Conservation (phyloP, 1,140 invertebrate species). For the Drosophila sechellia region DNA sequence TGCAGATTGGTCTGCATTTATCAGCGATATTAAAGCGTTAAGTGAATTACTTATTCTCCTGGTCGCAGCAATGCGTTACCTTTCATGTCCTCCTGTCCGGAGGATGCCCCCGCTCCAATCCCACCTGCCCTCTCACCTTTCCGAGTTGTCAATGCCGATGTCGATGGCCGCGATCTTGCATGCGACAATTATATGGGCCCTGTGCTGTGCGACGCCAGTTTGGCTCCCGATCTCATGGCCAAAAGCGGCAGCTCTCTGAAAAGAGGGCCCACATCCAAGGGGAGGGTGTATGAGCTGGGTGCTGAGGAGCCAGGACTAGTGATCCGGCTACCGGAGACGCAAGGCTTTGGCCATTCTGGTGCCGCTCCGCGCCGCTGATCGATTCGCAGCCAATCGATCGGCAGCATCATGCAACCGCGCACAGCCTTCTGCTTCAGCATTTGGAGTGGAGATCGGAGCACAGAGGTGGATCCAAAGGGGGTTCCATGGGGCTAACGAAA, state of each 20-base stretch:
- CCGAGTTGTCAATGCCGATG: constrained; percentile 42
- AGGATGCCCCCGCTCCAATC: constrained; percentile 5
- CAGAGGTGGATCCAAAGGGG: constrained; percentile 6
- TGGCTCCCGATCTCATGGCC: constrained; percentile 67
- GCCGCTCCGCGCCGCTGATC: constrained; percentile 68
- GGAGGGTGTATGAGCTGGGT: background rate
- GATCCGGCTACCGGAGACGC: constrained; percentile 54
- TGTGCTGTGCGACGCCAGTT: constrained; percentile 65
- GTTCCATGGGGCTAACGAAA: background rate
- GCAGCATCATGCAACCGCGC: constrained; percentile 83
- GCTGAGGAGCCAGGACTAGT: constrained; percentile 15
- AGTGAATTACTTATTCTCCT: constrained; percentile 82
- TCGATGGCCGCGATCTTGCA: constrained; percentile 76
- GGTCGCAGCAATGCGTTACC: constrained; percentile 72
- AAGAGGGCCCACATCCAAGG: background rate
- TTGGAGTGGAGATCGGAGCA: background rate
- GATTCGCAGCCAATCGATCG: constrained; percentile 79
- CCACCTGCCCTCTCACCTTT: background rate
- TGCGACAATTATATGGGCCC: constrained; percentile 75
- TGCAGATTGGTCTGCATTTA: constrained; percentile 70
- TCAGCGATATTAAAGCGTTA: constrained; percentile 84
- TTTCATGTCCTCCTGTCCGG: constrained; percentile 68
- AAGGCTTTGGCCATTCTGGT: constrained; percentile 43
- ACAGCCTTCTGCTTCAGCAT: constrained; percentile 45
- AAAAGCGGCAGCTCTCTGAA: constrained; percentile 35